Evolutionary conservation across 2,888 invertebrate species (phyloP).

Genomic region (Cetonia aurata): DNA sequence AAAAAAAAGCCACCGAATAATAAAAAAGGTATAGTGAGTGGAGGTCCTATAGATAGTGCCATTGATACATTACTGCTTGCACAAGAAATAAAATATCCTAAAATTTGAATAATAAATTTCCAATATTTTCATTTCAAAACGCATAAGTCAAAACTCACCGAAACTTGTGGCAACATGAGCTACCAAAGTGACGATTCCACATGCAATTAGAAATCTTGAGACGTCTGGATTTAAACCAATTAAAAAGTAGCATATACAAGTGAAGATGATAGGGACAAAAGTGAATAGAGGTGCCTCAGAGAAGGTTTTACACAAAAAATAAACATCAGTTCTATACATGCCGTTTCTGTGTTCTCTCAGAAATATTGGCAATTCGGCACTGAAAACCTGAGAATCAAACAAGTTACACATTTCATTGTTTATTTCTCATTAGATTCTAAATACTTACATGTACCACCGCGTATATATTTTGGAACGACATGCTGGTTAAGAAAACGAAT

Average conservation of each 20-base stretch:
- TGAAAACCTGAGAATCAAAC: constrained; percentile 79
- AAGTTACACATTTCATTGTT: neutral
- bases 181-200: constrained; percentile 82
- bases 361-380: constrained; percentile 90
- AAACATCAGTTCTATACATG: constrained; percentile 91
- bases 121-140: neutral
- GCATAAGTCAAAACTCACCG: constrained; percentile 70
- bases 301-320: constrained; percentile 90
- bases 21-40: constrained; percentile 92
- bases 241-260: constrained; percentile 88
- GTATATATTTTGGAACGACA: constrained; percentile 96
- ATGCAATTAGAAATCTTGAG: constrained; percentile 79
- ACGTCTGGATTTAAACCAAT: constrained; percentile 83
- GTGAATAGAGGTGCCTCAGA: constrained; percentile 91
- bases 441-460: constrained; percentile 90
- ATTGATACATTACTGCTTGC: constrained; percentile 85
- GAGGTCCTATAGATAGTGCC: constrained; percentile 92
- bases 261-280: constrained; percentile 85
- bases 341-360: constrained; percentile 90
- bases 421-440: too few species aligned
- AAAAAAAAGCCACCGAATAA: constrained; percentile 97
- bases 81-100: constrained; percentile 94
- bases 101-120: constrained; percentile 49
- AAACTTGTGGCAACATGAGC: constrained; percentile 92
- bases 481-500: constrained; percentile 90